phyloP scores from a whole-genome alignment of 2,113 vertebrate species.

The Oxygymnocypris stewartii region DNA sequence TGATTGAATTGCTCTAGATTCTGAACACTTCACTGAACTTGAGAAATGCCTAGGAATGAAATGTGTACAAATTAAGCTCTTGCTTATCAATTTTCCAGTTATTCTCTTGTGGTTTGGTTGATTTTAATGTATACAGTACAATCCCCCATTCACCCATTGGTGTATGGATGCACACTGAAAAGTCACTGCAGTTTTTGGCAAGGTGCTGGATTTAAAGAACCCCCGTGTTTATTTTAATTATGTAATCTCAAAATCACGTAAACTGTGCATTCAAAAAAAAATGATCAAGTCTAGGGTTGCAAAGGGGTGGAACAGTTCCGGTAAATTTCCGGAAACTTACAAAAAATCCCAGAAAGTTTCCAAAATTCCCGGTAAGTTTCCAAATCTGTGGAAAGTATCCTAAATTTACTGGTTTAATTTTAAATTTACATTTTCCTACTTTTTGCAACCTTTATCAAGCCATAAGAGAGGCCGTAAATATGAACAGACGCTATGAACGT shows the following conservation, averaged over 20 bases:
- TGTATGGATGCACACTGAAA: not conserved
- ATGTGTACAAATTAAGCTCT: not conserved
- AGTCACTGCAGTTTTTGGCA: slow-evolving; percentile 35
- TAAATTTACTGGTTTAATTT: too few species aligned
- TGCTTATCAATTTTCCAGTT: not conserved
- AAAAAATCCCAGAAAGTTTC: too few species aligned
- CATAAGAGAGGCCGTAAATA: slow-evolving; percentile 30
- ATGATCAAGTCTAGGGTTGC: too few species aligned
- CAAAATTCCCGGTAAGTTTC: too few species aligned
- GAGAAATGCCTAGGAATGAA: not conserved
- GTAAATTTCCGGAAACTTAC: too few species aligned
- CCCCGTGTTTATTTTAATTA: slow-evolving; percentile 32
- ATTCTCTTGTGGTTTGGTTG: not conserved
- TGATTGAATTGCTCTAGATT: not conserved
- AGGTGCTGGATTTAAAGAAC: not conserved
- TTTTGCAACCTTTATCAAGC: too few species aligned
- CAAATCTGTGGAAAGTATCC: too few species aligned
- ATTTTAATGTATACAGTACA: not conserved
- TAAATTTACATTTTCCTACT: too few species aligned
- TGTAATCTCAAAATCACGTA: slow-evolving; percentile 46
- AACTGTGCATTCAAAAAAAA: slow-evolving; percentile 27
- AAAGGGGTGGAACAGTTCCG: too few species aligned
- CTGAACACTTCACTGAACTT: not conserved
- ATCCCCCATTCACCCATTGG: too few species aligned
- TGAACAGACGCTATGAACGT: not conserved